Evolutionary conservation across 53 echinoderm and acorn worm genomes (phyloP).

Genomic region (Antedon mediterranea): DNA sequence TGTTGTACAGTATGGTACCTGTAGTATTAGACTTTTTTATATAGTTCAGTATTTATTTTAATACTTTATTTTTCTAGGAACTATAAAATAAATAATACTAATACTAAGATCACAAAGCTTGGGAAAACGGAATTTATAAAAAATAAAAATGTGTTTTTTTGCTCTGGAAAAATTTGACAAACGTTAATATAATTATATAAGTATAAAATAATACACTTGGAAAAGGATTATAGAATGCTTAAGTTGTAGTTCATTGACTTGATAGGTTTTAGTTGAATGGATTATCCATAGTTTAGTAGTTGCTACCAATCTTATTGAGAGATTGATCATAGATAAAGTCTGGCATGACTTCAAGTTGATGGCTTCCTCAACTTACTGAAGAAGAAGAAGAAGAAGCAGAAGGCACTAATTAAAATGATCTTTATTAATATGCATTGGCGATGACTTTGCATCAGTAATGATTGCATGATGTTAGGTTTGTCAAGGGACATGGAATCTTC

Average conservation of each 20-base stretch:
- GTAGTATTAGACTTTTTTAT: too few relatives aligned
- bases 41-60: too few relatives aligned
- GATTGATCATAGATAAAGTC: background rate
- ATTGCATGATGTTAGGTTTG: too few relatives aligned
- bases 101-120: background rate
- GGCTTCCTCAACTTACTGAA: too few relatives aligned
- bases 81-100: too few relatives aligned
- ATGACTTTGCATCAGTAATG: too few relatives aligned
- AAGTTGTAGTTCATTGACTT: background rate
- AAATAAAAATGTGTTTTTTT: background rate
- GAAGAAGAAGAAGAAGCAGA: too few relatives aligned
- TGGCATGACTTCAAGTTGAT: background rate
- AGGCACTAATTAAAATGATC: too few relatives aligned
- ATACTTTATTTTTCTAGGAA: too few relatives aligned
- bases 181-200: background rate
- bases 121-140: background rate
- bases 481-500: too few relatives aligned
- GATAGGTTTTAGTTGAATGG: background rate
- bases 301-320: background rate
- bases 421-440: too few relatives aligned
- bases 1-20: too few relatives aligned
- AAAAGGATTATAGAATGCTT: background rate
- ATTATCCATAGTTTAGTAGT: background rate
- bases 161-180: background rate
- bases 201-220: background rate